These are phyloP conservation scores for Glareola pratincola DNA, from an alignment of 2,113 vertebrate species.

Conservation along the genomic window DNA sequence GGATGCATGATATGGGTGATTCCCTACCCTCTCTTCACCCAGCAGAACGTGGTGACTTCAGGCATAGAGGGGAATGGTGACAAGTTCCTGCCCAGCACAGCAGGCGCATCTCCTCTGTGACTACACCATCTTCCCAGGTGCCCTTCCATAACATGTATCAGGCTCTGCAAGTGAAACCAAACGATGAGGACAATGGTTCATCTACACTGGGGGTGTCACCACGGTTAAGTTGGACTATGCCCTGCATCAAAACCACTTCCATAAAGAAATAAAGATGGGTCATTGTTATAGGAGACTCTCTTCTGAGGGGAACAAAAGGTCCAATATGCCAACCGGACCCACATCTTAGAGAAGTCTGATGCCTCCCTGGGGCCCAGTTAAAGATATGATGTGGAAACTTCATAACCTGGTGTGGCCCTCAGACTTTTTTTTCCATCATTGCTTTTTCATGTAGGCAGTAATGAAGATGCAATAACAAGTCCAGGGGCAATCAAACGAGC, in stretches of 20 bases:
- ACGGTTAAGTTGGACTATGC: not conserved
- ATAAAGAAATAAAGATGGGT: not conserved
- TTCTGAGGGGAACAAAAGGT: not conserved
- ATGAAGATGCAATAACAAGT: not conserved
- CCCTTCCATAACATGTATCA: not conserved
- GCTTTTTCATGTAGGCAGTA: not conserved
- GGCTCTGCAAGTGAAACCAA: not conserved
- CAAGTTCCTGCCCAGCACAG: not conserved
- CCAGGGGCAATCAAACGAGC: not conserved
- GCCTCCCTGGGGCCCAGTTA: not conserved
- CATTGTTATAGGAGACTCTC: not conserved
- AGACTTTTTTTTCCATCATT: not conserved
- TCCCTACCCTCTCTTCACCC: not conserved
- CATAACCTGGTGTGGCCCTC: not conserved
- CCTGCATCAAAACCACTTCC: not conserved
- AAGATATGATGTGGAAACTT: not conserved
- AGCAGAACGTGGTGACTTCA: not conserved
- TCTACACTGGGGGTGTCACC: not conserved
- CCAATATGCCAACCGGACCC: not conserved
- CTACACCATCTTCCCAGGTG: not conserved
- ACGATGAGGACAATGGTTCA: too few species aligned
- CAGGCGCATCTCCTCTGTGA: fast-evolving
- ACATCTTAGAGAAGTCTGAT: not conserved
- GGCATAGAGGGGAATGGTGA: not conserved
- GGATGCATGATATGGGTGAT: not conserved